phyloP scores from a whole-genome alignment of 2,888 invertebrate species.

The Nomada hirtipes region DNA sequence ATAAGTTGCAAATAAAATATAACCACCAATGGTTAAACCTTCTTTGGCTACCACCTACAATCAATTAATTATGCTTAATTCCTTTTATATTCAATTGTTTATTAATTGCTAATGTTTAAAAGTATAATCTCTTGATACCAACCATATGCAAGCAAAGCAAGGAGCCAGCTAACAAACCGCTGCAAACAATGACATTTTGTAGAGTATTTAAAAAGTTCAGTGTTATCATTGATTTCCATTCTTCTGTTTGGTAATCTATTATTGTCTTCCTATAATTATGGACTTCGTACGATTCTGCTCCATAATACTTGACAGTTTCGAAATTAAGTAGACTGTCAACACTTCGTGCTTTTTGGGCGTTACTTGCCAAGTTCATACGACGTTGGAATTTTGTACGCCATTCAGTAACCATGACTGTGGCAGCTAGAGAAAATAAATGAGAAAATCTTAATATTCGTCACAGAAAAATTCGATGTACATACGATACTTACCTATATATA shows the following conservation, averaged over 20 bases:
- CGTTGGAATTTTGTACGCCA: constrained; percentile 98
- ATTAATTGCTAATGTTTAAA: neutral
- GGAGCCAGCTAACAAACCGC: constrained; percentile 94
- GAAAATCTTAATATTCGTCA: neutral
- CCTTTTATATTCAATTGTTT: neutral
- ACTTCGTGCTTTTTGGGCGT: constrained; percentile 95
- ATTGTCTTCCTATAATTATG: constrained; percentile 94
- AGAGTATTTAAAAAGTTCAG: constrained; percentile 95
- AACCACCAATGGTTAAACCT: constrained; percentile 95
- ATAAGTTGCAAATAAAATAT: constrained; percentile 97
- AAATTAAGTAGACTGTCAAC: constrained; percentile 99
- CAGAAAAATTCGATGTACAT: neutral
- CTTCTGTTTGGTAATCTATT: constrained; percentile 93
- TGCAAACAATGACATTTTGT: constrained; percentile 95
- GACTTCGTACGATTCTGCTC: constrained; percentile 96
- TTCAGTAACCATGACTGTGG: constrained; percentile 96
- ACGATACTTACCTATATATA: constrained; percentile 93
- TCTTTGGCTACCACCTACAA: constrained; percentile 86
- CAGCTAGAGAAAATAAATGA: constrained; percentile 85
- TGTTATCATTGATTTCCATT: constrained; percentile 94
- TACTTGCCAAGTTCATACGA: constrained; percentile 97
- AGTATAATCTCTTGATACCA: neutral
- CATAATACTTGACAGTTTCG: constrained; percentile 99
- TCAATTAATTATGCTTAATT: constrained; percentile 9
- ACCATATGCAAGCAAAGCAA: constrained; percentile 95